A percentile compares a stretch with the other conserved stretches of the same genome.
phyloP scores from a whole-genome alignment of 2,888 invertebrate species.

The Drosophila anomelani region DNA sequence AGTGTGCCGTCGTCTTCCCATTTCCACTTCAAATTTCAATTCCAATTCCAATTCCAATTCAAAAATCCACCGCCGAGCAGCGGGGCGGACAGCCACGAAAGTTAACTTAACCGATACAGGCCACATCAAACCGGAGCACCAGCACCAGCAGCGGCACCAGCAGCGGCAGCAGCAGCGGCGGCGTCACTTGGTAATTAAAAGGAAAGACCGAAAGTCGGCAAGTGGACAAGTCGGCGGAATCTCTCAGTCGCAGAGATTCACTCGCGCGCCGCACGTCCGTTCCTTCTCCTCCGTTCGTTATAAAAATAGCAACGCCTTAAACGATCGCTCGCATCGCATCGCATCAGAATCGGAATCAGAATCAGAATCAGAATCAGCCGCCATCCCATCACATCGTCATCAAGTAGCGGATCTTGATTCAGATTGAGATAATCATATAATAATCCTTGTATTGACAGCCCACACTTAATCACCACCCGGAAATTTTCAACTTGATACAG shows the following conservation, averaged over 20 bases:
- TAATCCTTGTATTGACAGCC: constrained; percentile 2
- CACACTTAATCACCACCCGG: not conserved
- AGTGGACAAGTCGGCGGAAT: constrained; percentile 27
- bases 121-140: constrained; percentile 55
- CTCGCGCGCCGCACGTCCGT: constrained; percentile 27
- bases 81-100: constrained; percentile 6
- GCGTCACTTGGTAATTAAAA: constrained; percentile 68
- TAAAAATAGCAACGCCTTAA: constrained; percentile 50
- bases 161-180: constrained; percentile 16
- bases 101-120: constrained; percentile 38
- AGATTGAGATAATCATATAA: constrained; percentile 18
- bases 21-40: constrained; percentile 14
- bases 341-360: constrained; percentile 13
- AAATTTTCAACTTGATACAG: not conserved
- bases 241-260: constrained; percentile 39
- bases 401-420: constrained; percentile 34
- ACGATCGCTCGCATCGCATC: constrained; percentile 32
- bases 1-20: constrained; percentile 18
- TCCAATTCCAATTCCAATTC: constrained; percentile 12
- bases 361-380: constrained; percentile 6
- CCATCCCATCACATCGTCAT: constrained; percentile 7
- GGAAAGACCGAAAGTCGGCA: constrained; percentile 45
- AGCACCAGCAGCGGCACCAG: constrained; percentile 42
- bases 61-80: constrained; percentile 13
- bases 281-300: constrained; percentile 27